These are phyloP conservation scores for Molossus alvarezi DNA, from an alignment of 2,797 vertebrate genomes.

Conservation along the genomic window DNA sequence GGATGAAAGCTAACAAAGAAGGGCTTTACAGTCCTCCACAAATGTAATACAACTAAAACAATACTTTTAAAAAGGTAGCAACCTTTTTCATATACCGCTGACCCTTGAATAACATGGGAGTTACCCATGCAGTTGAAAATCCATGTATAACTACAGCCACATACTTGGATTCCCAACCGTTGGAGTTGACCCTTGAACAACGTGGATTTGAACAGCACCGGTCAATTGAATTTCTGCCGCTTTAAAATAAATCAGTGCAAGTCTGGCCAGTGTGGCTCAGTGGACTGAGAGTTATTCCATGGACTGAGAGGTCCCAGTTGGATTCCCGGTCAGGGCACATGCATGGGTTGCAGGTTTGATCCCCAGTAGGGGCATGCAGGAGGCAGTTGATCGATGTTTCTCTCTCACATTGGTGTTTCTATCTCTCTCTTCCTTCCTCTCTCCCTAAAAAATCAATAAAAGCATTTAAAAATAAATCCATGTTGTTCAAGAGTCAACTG, in stretches of 20 bases:
- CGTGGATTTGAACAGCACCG: neutral
- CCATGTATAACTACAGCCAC: neutral
- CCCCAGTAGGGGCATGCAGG: too few species aligned
- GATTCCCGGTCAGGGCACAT: too few species aligned
- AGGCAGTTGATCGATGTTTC: too few species aligned
- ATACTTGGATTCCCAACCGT: too few species aligned
- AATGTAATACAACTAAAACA: neutral
- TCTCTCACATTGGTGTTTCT: too few species aligned
- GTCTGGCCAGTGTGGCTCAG: too few species aligned
- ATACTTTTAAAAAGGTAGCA: neutral
- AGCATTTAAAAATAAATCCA: neutral
- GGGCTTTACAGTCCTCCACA: neutral
- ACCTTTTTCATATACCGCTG: neutral
- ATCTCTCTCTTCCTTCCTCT: too few species aligned
- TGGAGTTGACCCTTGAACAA: neutral
- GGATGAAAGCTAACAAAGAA: slow-evolving; percentile 39
- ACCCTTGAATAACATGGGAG: neutral
- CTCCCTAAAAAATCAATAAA: too few species aligned
- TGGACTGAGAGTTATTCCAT: too few species aligned
- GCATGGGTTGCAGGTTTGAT: too few species aligned
- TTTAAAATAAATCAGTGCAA: neutral
- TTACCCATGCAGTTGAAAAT: neutral
- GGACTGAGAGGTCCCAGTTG: too few species aligned
- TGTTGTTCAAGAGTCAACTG: neutral
- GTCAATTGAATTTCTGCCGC: neutral